Conservation (phyloP, 2,888 invertebrate genomes). For the Dioctria rufipes region DNA sequence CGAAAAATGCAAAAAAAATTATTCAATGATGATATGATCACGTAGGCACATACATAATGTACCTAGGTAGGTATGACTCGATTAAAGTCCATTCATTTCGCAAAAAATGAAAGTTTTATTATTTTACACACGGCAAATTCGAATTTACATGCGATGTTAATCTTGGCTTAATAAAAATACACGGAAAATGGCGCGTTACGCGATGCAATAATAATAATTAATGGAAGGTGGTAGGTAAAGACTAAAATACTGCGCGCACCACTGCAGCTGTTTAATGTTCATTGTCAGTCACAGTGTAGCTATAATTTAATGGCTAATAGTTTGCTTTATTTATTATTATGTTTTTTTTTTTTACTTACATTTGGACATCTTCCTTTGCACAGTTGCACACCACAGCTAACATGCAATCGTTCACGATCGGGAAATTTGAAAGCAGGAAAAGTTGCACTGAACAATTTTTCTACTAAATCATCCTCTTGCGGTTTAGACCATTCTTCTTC, state of each 20-base stretch:
- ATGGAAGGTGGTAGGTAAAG: neutral
- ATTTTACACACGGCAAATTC: slow-evolving; percentile 15
- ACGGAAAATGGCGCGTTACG: no score
- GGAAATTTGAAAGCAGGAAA: slow-evolving; percentile 90
- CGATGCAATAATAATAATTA: neutral
- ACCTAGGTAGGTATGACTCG: no score
- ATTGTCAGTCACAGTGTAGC: no score
- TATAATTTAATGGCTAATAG: no score
- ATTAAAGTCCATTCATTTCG: slow-evolving; percentile 8
- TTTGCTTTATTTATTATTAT: no score
- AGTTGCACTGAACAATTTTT: slow-evolving; percentile 73
- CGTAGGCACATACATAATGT: neutral
- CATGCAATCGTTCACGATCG: slow-evolving; percentile 82
- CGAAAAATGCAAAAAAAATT: slow-evolving; percentile 21
- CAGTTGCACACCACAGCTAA: slow-evolving; percentile 84
- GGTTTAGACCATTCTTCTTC: slow-evolving; percentile 71
- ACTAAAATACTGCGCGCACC: no score
- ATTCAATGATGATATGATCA: slow-evolving; percentile 15
- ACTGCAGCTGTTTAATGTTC: neutral
- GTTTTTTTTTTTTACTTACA: slow-evolving; percentile 69
- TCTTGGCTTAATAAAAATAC: neutral
- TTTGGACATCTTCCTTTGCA: slow-evolving; percentile 81
- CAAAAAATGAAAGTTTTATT: slow-evolving; percentile 47
- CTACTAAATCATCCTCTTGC: slow-evolving; percentile 69
- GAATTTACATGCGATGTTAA: slow-evolving; percentile 34